Percentiles rank a stretch among this genome's conserved stretches.
These are phyloP conservation scores for Lagopus muta DNA, from an alignment of 2,113 vertebrate genomes.

Conservation along the genomic window DNA sequence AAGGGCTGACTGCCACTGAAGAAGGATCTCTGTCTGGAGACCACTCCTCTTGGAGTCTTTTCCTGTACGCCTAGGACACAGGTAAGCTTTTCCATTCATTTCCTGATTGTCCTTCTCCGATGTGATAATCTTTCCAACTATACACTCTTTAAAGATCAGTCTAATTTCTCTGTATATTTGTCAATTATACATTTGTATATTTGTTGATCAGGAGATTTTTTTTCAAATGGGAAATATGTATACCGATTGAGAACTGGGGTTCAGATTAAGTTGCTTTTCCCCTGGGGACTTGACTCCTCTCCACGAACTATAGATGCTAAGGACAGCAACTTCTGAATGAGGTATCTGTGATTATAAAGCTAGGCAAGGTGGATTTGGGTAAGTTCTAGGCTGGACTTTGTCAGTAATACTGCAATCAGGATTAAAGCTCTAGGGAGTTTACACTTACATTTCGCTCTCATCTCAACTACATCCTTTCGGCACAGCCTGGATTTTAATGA, in stretches of 20 bases:
- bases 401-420: background rate
- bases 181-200: too few species aligned
- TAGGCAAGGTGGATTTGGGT: slow-evolving; percentile 33
- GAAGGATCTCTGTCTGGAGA: too few species aligned
- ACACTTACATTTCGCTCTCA: slow-evolving; percentile 33
- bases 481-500: slow-evolving; percentile 32
- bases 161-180: too few species aligned
- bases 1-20: too few species aligned
- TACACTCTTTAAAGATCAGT: too few species aligned
- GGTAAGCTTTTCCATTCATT: too few species aligned
- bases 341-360: slow-evolving; percentile 25
- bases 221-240: background rate
- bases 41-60: too few species aligned
- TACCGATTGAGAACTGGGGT: background rate
- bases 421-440: slow-evolving; percentile 45
- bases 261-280: slow-evolving; percentile 11
- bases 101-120: too few species aligned
- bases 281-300: slow-evolving; percentile 31
- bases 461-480: slow-evolving; percentile 48
- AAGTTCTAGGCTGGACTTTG: slow-evolving; percentile 38
- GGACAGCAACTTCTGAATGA: slow-evolving; percentile 40
- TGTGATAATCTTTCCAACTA: too few species aligned
- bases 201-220: background rate
- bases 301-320: slow-evolving; percentile 19
- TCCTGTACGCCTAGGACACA: too few species aligned